These are phyloP conservation scores for Anthoptus insignis DNA, from an alignment of 2,888 invertebrate genomes.

Conservation along the genomic window DNA sequence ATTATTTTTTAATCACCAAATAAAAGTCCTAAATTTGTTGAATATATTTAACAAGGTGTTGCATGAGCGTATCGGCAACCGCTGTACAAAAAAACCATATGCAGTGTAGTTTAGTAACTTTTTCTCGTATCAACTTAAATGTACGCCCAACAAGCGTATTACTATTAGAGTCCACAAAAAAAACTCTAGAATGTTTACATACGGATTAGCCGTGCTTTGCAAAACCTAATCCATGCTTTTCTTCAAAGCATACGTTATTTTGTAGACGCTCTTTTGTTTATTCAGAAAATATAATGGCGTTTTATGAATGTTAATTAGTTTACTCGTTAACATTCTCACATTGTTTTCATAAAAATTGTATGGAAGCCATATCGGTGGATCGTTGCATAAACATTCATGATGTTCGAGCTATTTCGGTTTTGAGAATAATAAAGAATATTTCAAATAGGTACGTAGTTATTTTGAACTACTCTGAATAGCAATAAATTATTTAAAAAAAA, in stretches of 20 bases:
- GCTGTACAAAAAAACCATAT: neutral
- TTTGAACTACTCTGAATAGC: no score
- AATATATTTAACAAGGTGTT: neutral
- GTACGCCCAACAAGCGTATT: constrained; percentile 3
- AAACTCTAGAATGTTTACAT: constrained; percentile 21
- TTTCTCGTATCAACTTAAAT: constrained; percentile 15
- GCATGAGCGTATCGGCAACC: neutral
- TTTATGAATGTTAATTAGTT: neutral
- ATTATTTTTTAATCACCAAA: no score
- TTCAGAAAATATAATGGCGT: neutral
- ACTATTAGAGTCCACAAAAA: constrained; percentile 31
- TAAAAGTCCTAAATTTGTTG: constrained; percentile 5
- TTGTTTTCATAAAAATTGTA: neutral
- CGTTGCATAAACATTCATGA: no score
- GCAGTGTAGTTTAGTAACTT: neutral
- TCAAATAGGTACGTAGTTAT: no score
- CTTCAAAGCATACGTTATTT: neutral
- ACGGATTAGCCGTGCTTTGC: constrained; percentile 18
- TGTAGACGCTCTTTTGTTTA: neutral
- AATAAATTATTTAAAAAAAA: no score
- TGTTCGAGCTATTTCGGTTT: no score
- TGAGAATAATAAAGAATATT: no score
- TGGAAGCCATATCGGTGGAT: neutral
- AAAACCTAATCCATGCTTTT: constrained; percentile 15
- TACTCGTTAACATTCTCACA: constrained; percentile 3